phyloP scores from a whole-genome alignment of 2,888 invertebrate genomes.

The Rhyacophila evoluta region DNA sequence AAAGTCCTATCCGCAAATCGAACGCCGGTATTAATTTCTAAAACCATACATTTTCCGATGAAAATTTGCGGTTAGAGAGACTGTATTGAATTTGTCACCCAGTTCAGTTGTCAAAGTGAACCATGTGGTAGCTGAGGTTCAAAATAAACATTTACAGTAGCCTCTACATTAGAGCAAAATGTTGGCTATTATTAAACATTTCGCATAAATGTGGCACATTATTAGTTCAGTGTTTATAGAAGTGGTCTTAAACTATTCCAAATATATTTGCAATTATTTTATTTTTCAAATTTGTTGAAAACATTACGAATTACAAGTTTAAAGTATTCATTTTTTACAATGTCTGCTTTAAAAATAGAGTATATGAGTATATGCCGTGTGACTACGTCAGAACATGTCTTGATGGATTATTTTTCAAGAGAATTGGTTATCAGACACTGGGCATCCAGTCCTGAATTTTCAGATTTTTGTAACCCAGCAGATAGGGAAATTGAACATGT shows the following conservation, averaged over 20 bases:
- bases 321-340: too few species aligned
- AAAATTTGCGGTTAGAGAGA: neutral
- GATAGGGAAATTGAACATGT: too few species aligned
- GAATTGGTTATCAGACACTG: too few species aligned
- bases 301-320: too few species aligned
- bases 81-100: conserved; percentile 6
- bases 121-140: neutral
- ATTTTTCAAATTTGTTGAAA: too few species aligned
- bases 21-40: neutral
- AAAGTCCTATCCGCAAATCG: neutral
- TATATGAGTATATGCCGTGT: too few species aligned
- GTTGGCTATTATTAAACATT: conserved; percentile 2
- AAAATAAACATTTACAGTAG: conserved; percentile 2
- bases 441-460: too few species aligned
- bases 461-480: too few species aligned
- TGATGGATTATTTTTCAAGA: too few species aligned
- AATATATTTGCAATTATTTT: too few species aligned
- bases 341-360: too few species aligned
- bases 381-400: too few species aligned
- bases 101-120: neutral
- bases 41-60: neutral
- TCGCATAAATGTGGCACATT: neutral
- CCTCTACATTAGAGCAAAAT: neutral
- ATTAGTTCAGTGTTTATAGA: neutral
- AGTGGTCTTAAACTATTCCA: neutral